These are phyloP conservation scores for Atherinomorus stipes DNA, from an alignment of 2,113 vertebrate species.

Conservation along the genomic window DNA sequence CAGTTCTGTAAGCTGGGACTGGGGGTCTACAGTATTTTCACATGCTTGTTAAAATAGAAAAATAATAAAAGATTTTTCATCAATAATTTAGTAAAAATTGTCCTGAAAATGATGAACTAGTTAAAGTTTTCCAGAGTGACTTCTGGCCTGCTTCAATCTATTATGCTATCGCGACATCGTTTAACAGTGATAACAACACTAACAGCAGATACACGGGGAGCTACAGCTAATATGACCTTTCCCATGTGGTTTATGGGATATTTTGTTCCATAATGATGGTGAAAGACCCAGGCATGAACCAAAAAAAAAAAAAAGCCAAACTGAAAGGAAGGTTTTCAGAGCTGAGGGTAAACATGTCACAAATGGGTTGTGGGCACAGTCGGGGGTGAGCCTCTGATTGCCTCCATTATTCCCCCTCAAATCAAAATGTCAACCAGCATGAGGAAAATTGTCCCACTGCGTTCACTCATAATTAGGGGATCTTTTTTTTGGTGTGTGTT, in stretches of 20 bases:
- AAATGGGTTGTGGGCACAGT: constrained; percentile 65
- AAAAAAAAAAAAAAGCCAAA: constrained; percentile 31
- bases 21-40: too few relatives aligned
- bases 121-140: neutral
- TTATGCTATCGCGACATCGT: neutral
- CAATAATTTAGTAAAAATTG: too few relatives aligned
- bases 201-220: constrained; percentile 4
- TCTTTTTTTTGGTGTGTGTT: constrained; percentile 36
- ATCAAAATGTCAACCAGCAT: constrained; percentile 82
- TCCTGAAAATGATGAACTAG: too few relatives aligned
- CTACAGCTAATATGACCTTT: neutral
- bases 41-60: too few relatives aligned
- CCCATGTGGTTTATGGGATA: constrained; percentile 20
- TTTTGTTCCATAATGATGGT: constrained; percentile 20
- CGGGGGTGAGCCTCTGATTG: constrained; percentile 76
- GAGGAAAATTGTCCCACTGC: constrained; percentile 62
- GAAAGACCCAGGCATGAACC: constrained; percentile 22
- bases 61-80: too few relatives aligned
- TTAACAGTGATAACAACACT: neutral
- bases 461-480: constrained; percentile 74
- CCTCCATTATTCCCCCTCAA: constrained; percentile 74
- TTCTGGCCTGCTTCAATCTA: neutral
- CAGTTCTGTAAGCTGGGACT: too few relatives aligned
- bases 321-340: constrained; percentile 50
- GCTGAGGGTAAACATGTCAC: constrained; percentile 74